phyloP scores from a whole-genome alignment of 2,888 invertebrate species.

The Drosophila imparisetae region DNA sequence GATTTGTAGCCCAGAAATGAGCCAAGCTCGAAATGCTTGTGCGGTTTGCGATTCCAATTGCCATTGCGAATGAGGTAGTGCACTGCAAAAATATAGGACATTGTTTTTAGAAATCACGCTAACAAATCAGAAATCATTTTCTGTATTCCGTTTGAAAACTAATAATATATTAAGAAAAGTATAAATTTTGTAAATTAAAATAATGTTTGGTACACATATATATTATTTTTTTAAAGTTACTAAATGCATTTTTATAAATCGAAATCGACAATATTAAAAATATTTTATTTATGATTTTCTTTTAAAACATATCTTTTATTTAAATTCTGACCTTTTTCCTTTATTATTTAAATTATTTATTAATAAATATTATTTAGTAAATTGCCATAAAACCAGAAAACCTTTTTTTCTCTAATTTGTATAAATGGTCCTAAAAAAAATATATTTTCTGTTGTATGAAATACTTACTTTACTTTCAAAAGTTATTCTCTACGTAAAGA shows the following conservation, averaged over 20 bases:
- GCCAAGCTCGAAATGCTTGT: constrained; percentile 27
- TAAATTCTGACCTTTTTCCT: not conserved
- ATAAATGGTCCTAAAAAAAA: too few species aligned
- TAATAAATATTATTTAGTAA: not conserved
- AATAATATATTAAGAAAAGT: not conserved
- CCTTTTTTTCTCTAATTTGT: fast-evolving
- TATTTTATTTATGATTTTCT: not conserved
- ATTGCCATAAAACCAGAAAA: not conserved
- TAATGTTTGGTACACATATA: too few species aligned
- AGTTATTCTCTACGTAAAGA: not conserved
- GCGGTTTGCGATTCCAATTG: constrained; percentile 43
- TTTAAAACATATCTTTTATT: not conserved
- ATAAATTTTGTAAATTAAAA: not conserved
- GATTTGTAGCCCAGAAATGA: constrained; percentile 57
- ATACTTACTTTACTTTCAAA: not conserved
- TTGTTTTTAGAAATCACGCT: not conserved
- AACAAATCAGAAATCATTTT: not conserved
- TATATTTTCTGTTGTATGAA: not conserved
- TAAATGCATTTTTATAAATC: too few species aligned
- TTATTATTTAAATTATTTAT: not conserved
- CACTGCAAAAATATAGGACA: not conserved
- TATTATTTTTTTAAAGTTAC: too few species aligned
- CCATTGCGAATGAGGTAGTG: constrained; percentile 33
- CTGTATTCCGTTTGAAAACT: not conserved
- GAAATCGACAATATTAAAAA: not conserved